phyloP scores from a whole-genome alignment of 2,797 vertebrate genomes.

The Salmo trutta region DNA sequence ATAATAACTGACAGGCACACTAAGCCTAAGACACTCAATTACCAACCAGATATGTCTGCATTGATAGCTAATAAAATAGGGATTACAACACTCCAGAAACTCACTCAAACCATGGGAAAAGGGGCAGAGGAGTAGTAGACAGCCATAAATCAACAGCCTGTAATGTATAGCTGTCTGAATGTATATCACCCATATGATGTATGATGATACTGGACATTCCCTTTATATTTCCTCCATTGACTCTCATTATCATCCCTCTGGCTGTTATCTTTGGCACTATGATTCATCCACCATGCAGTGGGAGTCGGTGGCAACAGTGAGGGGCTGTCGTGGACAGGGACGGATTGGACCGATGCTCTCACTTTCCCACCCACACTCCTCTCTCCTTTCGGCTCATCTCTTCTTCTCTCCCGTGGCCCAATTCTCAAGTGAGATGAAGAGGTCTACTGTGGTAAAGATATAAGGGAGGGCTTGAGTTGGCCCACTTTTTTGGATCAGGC shows the following conservation, averaged over 20 bases:
- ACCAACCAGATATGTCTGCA: neutral
- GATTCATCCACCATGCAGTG: constrained; percentile 13
- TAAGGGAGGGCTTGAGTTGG: neutral
- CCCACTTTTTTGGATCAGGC: neutral
- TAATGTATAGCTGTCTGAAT: neutral
- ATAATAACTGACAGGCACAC: neutral
- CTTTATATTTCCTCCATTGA: constrained; percentile 15
- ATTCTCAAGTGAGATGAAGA: neutral
- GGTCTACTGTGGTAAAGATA: neutral
- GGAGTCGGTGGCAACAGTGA: neutral
- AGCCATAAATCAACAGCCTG: neutral
- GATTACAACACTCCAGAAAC: neutral
- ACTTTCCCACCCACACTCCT: neutral
- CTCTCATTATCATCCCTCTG: constrained; percentile 26
- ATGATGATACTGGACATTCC: constrained; percentile 19
- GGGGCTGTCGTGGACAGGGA: neutral
- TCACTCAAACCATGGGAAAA: constrained; percentile 24
- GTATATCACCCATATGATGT: constrained; percentile 6
- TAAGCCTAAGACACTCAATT: neutral
- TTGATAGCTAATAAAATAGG: constrained; percentile 17
- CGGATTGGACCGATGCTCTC: neutral
- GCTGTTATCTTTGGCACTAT: constrained; percentile 14
- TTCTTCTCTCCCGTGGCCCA: neutral
- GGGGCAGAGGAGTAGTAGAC: constrained; percentile 4
- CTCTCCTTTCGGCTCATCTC: neutral